Base-by-base conservation (phyloP, 2,797 vertebrate species). In the Limnodromus scolopaceus region DNA sequence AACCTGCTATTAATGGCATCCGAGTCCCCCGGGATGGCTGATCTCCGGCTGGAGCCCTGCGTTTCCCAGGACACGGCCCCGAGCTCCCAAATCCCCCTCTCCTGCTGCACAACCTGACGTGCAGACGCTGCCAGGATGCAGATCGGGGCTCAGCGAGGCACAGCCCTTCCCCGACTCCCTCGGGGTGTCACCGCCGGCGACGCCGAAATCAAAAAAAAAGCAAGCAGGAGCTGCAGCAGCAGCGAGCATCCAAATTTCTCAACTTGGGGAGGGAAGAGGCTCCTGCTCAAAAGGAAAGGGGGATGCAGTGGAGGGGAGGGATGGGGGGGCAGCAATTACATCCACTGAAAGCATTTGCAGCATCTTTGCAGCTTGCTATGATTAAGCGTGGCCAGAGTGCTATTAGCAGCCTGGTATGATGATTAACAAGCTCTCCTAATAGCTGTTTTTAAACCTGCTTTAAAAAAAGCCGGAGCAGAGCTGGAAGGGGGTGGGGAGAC, bases 371-470 rank as follows among this genome's bases (percentile, higher is more conserved):
- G 86, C 94, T 87, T 43, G 36, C 82, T 48, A 4, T 92, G 92
- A 97, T 96, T 85, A 93, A 92, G 79, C 6, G 60, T 74, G 93
- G 90, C 71, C 92, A 55, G 92, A 90, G 94, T 53, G 83, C 92
- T 91, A 87, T 96, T 95, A 97, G 91, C 92, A 96, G 95, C 83
- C 87, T 30, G 89, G 77, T 51, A 83, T 12, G 92, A 83, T 87
- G 96, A 96, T 97, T 97, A 96, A 96, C 91, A 89, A 90, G 91
- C 89, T 91, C 89, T 79, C 60, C 91, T 92, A 97, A 97, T 95
- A 91, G 96, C 97, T 95, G 91, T 70, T 96, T 96, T 95, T 83
- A 94, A 96, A 96, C 91, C 91, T 88, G 74, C 61, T 78, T 74
- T 16, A 84, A 90, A 38, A 53, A 80, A 45, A 38, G 55, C 84